Percentiles rank a stretch among this genome's conserved stretches.
Evolutionary conservation across 2,797 vertebrate species (phyloP).

Genomic region (Artibeus lituratus): DNA sequence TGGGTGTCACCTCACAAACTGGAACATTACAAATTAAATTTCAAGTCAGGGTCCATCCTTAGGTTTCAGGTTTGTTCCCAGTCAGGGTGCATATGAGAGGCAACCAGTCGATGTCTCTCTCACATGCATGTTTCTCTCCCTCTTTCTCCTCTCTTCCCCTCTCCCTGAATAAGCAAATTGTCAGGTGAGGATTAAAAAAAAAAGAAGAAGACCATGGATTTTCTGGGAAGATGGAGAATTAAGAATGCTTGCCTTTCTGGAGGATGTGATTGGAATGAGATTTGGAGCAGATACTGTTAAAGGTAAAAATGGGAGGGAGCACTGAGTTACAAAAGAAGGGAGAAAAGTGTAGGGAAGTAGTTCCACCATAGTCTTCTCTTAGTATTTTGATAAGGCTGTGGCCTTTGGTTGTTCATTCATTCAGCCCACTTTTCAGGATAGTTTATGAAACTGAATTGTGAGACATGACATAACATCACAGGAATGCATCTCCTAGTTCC

Average conservation of each 20-base stretch:
- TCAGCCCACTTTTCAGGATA: background rate
- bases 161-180: background rate
- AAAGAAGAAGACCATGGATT: background rate
- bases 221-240: background rate
- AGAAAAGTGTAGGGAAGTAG: background rate
- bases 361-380: no score
- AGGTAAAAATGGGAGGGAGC: background rate
- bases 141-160: background rate
- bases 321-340: background rate
- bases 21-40: background rate
- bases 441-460: background rate
- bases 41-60: background rate
- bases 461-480: background rate
- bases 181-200: background rate
- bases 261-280: background rate
- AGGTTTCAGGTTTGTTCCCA: background rate
- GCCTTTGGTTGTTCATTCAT: background rate
- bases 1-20: background rate
- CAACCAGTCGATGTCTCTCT: background rate
- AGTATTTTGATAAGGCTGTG: background rate
- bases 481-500: background rate
- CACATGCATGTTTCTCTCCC: background rate
- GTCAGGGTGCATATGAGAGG: background rate
- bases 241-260: background rate
- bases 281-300: background rate